Base-by-base conservation (phyloP, 2,113 vertebrate genomes). In the Synodontis membranacea region DNA sequence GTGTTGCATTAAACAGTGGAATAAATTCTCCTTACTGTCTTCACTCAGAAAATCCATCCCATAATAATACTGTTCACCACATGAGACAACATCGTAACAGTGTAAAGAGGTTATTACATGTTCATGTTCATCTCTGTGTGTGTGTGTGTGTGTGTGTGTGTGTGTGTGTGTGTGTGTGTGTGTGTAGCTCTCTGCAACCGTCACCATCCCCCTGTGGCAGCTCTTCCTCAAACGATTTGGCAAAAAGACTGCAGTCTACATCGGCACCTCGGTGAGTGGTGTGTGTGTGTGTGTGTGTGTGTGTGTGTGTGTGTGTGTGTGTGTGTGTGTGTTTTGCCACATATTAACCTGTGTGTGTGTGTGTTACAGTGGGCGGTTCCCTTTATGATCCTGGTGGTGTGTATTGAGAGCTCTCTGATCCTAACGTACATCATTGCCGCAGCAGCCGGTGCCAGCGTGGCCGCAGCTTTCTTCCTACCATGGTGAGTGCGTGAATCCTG, bases 121-220 rank as follows among this genome's bases (percentile, higher is more conserved):
- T 74, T 39, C 46, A 42, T 44, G 68, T 42, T 19, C 42, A 37
- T 84, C 68, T 80, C 48, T 46, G n/a, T 74, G 60, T 50, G 17
- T 50, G 70, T 74, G 34, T 85, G 82, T 85, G 37, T 72, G 21
- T 74, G 70, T 74, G 70, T 44, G 68, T 42, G 37, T 70, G 66
- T 84, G 78, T 80, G 60, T 46, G n/a, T 74, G 60, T 50, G 17
- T 50, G 70, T 74, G 34, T 85, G 82, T 85, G 66, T 52, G 37
- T 79, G 21, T 48, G 31, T 23, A 89, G 88, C 44, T 89, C 6
- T 98, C 97, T 0, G 98, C 96, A 84, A 95, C 96, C 1, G 21
- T 99, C 83, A 96, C 96, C 84, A 97, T 99, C 82, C 98, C 98
- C 0, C 78, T 95, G 86, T 99, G 98, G 98, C 98, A 99, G 87